Evolutionary conservation across 2,888 invertebrate species (phyloP), one percentile per base, ranked within the genome.

Genomic region (Mythimna impura): DNA sequence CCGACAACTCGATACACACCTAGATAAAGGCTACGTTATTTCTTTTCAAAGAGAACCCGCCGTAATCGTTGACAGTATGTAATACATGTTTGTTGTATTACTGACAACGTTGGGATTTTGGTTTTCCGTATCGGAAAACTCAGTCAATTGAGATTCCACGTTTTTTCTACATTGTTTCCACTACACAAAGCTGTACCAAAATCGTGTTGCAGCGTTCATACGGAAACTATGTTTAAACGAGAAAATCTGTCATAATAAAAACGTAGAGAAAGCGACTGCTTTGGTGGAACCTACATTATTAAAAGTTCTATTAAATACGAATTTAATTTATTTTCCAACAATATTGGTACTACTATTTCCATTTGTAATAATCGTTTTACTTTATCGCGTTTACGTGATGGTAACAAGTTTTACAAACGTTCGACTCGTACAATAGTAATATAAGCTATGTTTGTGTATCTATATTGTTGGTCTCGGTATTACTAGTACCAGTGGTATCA

Each of bases 381-480:
- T 79, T 85, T 80, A 83, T 80, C 47, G 70, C 54, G 17, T 72
- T 73, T 74, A 85, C 83, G 83, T 80, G 80, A 82, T 70, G 54
- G 72, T 73, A 54, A 69, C 34, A 68, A 74, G 60, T 63, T 79
- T 65, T 62, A 67, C 60, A 65, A 73, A 70, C 64, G 47, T 7
- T 60, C 25, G 58, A 47, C 47, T 71, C 30, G 43, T 54, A 50
- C 25, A 69, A 69, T 66, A 70, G 36, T 50, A 69, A 22, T 62
- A 75, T 55, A 63, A 66, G 40, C 10, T 72, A 22, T 25, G 20
- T 64, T 55, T 64, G 8, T n/a, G 2, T 14, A 60, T 50, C 43
- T 25, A 40, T 57, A 2, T 65, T 34, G 34, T n/a, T 34, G 20
- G 40, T 43, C 55, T 3, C 7, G 52, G 20, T 30, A 40, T 30